These are phyloP conservation scores for Caenorhabditis sp. DNA, from an alignment of 2,888 invertebrate species.

Conservation along the genomic window DNA sequence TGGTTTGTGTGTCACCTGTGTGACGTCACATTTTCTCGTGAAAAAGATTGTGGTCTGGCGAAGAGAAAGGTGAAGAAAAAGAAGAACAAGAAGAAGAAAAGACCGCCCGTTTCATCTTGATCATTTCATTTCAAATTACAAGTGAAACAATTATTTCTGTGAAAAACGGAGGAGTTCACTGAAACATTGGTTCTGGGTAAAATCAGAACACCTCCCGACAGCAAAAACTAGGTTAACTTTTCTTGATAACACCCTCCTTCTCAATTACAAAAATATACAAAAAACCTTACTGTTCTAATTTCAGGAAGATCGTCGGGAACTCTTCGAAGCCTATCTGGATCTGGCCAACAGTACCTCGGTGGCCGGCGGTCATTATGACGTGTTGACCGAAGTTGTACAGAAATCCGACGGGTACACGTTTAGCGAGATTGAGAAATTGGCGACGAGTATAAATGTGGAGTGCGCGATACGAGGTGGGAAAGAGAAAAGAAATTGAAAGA, in stretches of 20 bases:
- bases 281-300: background rate
- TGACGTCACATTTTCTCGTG: slow-evolving; percentile 7
- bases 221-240: background rate
- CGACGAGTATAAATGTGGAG: slow-evolving; percentile 51
- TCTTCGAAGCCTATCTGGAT: slow-evolving; percentile 37
- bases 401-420: slow-evolving; percentile 54
- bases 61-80: slow-evolving; percentile 1
- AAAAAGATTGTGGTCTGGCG: slow-evolving; percentile 19
- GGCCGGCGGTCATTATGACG: background rate
- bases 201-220: background rate
- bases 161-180: too few relatives aligned
- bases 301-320: slow-evolving; percentile 45
- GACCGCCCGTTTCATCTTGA: slow-evolving; percentile 12
- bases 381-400: slow-evolving; percentile 29
- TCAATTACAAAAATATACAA: background rate
- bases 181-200: background rate
- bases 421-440: slow-evolving; percentile 48
- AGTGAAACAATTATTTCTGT: too few relatives aligned
- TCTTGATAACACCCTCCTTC: background rate
- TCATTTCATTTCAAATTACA: too few relatives aligned
- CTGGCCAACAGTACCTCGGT: too few relatives aligned
- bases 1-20: background rate
- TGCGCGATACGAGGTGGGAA: slow-evolving; percentile 47
- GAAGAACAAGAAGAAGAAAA: slow-evolving; percentile 1
- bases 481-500: background rate